These are phyloP conservation scores for Phocoena phocoena DNA, from an alignment of 2,113 vertebrate species.

Conservation along the genomic window DNA sequence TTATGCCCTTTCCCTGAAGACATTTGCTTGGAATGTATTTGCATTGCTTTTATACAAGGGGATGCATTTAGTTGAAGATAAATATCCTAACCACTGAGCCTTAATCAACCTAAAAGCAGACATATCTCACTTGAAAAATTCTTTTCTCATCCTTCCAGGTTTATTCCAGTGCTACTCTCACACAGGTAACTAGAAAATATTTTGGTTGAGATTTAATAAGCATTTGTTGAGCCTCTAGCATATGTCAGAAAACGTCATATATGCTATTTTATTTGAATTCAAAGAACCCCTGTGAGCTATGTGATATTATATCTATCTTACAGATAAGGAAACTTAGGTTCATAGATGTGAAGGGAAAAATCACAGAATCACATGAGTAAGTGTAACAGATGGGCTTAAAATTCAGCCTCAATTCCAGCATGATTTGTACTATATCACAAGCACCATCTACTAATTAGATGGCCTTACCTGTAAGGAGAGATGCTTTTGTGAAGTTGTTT, in stretches of 20 bases:
- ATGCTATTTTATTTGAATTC: background rate
- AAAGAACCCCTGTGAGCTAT: background rate
- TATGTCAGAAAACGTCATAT: background rate
- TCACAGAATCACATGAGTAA: background rate
- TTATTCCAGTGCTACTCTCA: background rate
- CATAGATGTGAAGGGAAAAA: background rate
- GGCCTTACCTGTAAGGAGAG: background rate
- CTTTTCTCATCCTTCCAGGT: background rate
- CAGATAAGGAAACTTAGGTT: background rate
- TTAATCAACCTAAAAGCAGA: slow-evolving; percentile 41
- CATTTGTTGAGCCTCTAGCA: background rate
- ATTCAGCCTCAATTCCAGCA: background rate
- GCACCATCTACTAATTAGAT: background rate
- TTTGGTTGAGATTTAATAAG: slow-evolving; percentile 54
- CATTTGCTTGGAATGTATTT: slow-evolving; percentile 71
- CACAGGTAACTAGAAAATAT: background rate
- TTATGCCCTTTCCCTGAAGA: slow-evolving; percentile 70
- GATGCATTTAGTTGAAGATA: slow-evolving; percentile 55
- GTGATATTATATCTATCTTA: background rate
- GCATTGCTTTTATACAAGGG: slow-evolving; percentile 63
- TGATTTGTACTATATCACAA: background rate
- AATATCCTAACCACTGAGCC: background rate
- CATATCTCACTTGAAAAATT: slow-evolving; percentile 12
- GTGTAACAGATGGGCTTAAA: background rate
- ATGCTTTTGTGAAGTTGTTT: background rate